Base-by-base conservation (phyloP, 2,113 vertebrate species). In the Parus major region DNA sequence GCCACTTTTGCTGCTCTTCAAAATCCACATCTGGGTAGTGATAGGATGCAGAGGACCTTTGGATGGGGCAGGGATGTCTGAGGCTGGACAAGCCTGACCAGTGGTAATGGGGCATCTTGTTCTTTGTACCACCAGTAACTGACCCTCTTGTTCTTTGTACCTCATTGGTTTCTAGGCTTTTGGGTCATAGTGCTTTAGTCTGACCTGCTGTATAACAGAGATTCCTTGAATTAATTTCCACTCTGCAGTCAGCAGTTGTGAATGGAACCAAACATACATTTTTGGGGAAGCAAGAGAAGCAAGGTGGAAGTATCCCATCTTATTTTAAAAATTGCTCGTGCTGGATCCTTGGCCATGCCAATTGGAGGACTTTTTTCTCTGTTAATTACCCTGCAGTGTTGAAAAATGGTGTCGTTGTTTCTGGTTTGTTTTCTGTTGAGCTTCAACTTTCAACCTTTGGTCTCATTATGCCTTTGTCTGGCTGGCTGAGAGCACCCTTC, bases 361-460 rank as follows among this genome's bases (percentile, higher is more conserved):
- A 5, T 4, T 82, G 55, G 27, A 90, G 64, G 42, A 55, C 27
- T 83, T 66, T 55, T 71, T 27, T 64, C 10, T 80, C 22, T 78
- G 31, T 82, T 84, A 72, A 79, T 91, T 84, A 88, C 63, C 63
- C 50, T 65, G 6, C 15, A 57, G 69, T 44, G 36, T 19, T 92
- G 79, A 83, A 93, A 93, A 95, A 70, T 4, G 5, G 15, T 92
- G 20, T 68, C 0, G 29, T 81, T 93, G 29, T 81, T 93, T 88
- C 88, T 94, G 56, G 33, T 88, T 92, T 88, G 44, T 63, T 71
- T 94, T 94, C 56, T 78, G 44, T 86, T 1, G 2, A 75, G 46
- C 46, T 94, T 95, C 83, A 95, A 79, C 94, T 95, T 97, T 92
- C 86, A 92, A 91, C 95, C 94, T 93, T 95, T 96, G 89, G 83